A percentile compares a stretch with the other conserved stretches of the same genome.
phyloP scores from a whole-genome alignment of 2,888 invertebrate species.

The Sphaerophoria taeniata region DNA sequence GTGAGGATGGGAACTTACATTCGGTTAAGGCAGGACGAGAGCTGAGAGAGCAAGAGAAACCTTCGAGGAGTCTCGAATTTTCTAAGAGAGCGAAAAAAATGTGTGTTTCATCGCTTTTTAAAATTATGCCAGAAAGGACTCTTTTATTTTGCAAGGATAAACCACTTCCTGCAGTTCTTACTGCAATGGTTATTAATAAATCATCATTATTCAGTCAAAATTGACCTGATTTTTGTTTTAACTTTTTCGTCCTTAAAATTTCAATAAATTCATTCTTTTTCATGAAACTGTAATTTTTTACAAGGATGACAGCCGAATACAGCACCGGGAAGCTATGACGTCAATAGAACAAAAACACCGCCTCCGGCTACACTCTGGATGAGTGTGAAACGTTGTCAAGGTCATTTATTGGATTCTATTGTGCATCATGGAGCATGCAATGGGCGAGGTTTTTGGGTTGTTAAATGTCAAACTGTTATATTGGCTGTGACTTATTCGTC shows the following conservation, averaged over 20 bases:
- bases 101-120: slow-evolving; percentile 15
- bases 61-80: background rate
- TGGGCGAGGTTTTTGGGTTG: slow-evolving; percentile 37
- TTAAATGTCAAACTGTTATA: slow-evolving; percentile 23
- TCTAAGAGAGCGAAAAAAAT: background rate
- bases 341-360: slow-evolving; percentile 40
- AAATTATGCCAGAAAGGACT: slow-evolving; percentile 42
- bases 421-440: slow-evolving; percentile 9
- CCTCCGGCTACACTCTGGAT: slow-evolving; percentile 23
- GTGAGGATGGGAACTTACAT: slow-evolving; percentile 26
- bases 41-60: slow-evolving; percentile 5
- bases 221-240: slow-evolving; percentile 46
- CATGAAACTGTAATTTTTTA: background rate
- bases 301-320: too few relatives aligned
- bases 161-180: slow-evolving; percentile 42
- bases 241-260: slow-evolving; percentile 3
- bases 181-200: slow-evolving; percentile 51
- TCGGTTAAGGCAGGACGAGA: slow-evolving; percentile 53
- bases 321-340: slow-evolving; percentile 44
- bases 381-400: slow-evolving; percentile 52
- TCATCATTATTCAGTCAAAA: slow-evolving; percentile 32
- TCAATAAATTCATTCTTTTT: slow-evolving; percentile 28
- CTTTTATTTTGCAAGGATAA: slow-evolving; percentile 23
- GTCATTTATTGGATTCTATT: slow-evolving; percentile 36
- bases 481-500: background rate